These are phyloP conservation scores for Samia ricini DNA, from an alignment of 1,140 invertebrate genomes.

Conservation along the genomic window DNA sequence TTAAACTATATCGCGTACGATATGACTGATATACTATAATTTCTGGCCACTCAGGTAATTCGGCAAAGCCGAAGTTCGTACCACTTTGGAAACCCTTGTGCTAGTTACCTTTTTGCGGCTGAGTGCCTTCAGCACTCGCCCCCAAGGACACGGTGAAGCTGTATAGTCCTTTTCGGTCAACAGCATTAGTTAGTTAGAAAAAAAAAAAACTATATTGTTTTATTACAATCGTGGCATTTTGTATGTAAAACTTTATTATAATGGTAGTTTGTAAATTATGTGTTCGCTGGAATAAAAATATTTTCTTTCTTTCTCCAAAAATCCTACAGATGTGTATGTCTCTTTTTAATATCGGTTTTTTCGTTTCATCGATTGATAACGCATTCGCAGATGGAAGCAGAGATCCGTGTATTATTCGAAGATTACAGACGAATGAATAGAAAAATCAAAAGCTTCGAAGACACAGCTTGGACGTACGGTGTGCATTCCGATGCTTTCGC, in stretches of 20 bases:
- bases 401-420: constrained; percentile 47
- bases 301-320: background rate
- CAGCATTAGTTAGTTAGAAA: too few relatives aligned
- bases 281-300: background rate
- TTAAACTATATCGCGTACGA: too few relatives aligned
- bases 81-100: too few relatives aligned
- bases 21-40: too few relatives aligned
- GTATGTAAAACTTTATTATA: background rate
- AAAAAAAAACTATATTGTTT: background rate
- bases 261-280: background rate
- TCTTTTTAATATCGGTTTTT: too few relatives aligned
- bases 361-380: background rate
- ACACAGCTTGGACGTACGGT: constrained; percentile 79
- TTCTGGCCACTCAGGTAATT: too few relatives aligned
- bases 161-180: too few relatives aligned
- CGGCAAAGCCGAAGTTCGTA: too few relatives aligned
- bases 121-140: too few relatives aligned
- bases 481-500: constrained; percentile 81
- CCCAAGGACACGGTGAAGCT: too few relatives aligned
- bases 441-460: constrained; percentile 71
- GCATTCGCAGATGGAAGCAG: constrained; percentile 50
- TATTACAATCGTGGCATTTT: background rate
- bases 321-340: background rate
- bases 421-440: constrained; percentile 31
- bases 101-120: too few relatives aligned